Base-by-base conservation (phyloP, 2,797 vertebrate species). In the Lacerta viridis region DNA sequence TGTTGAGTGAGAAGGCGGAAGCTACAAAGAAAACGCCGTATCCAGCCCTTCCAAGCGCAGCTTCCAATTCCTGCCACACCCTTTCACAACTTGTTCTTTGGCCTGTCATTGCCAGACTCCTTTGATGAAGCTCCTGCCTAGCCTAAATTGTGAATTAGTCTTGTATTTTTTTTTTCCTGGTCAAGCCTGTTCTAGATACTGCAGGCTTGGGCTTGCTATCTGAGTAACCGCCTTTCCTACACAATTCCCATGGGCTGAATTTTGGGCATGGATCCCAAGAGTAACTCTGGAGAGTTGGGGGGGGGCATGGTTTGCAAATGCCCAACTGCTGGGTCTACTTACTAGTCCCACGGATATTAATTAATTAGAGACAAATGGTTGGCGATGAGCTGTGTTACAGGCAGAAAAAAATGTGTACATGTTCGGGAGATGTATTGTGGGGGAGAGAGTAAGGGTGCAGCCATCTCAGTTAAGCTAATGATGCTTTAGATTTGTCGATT, bases 221-320 rank as follows among this genome's bases (percentile, higher is more conserved):
- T 17, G 36, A 74, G 69, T 39, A 69, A 85, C 81, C 71, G 68
- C 36, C 71, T 76, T 89, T 80, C 88, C 88, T 85, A 89, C 77
- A 68, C 88, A 89, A 13, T 89, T 89, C 88, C 71, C 88, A 89
- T 68, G 71, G 78, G 75, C 25, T 75, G 8, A 23, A 81, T 76
- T 85, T 64, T 85, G 69, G 78, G 43, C 71, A 81, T 23, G 36
- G 50, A 61, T 43, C 64, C 10, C 11, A 29, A 72, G 64, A 39
- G 55, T 72, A 29, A 25, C 2, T 50, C 43, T 46, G 43, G 13
- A 55, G n/a, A 46, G 75, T 77, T 41, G 43, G 15, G 9, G 15
- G 46, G 9, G 33, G 43, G 29, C 4, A 55, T 55, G 50, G 50
- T 41, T 43, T 88, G 15, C 25, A 13, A 78, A 39, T 27, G 66